Evolutionary conservation across 2,888 invertebrate species (phyloP), one percentile per base, ranked within the genome.

Genomic region (Steromphala cineraria): DNA sequence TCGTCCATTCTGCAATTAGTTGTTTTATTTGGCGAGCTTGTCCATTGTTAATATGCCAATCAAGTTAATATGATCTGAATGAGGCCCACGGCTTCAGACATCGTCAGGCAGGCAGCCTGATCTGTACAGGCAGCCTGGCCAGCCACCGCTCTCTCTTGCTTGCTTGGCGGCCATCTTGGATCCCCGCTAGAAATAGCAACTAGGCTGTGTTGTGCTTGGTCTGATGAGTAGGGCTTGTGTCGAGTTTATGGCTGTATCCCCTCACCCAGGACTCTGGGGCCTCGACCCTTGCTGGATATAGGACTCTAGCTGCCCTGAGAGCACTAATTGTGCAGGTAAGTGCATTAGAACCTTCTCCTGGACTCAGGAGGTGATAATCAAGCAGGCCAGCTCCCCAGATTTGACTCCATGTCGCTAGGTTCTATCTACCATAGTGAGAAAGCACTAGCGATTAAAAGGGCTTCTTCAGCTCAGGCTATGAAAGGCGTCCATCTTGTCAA

Each of bases 31-130:
- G 62, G 62, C 62, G 62, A 28, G 28, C 28, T 62, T 62, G 62
- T 62, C 62, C 62, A 62, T 62, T 62, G 62, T 62, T 62, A 62
- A 62, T 62, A 62, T 62, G 62, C 62, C 62, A 62, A 62, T 62
- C 62, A 62, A 62, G 62, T 62, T 62, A 62, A 62, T 62, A 28
- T 62, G 62, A 62, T 62, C 62, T 62, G 62, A 62, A 62, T 62
- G 62, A 62, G 62, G 28, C 62, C 62, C 62, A 28, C 62, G 62
- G 62, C 62, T 28, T 62, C 28, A 62, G 62, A 24, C 62, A 28
- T 28, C 24, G 62, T 62, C 8, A 62, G 62, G 15, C 62, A 62
- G 28, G 15, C 62, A 62, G 28, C 19, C 28, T 13, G 62, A 62
- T 24, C 62, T 15, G 62, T 28, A 10, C 62, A 62, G 62, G 28